Percentiles rank a stretch among this genome's conserved stretches.
Conservation (phyloP, 2,888 invertebrate species). For the Drosophila testacea region DNA sequence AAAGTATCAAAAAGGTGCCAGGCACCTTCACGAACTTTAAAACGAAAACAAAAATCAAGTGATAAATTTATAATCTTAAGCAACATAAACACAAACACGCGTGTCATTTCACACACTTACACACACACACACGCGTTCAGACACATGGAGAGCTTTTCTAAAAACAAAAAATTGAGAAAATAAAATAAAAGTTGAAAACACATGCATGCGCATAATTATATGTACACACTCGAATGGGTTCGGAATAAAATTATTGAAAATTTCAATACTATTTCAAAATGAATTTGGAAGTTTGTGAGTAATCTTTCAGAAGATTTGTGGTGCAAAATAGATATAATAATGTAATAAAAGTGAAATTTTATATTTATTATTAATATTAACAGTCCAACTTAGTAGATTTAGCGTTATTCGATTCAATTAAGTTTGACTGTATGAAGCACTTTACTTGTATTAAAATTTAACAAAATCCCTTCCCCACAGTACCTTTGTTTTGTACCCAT, state of each 20-base stretch:
- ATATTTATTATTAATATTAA: not conserved
- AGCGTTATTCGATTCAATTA: not conserved
- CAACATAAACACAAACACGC: constrained; percentile 30
- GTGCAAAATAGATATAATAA: too few relatives aligned
- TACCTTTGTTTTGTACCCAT: constrained; percentile 24
- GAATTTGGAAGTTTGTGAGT: too few relatives aligned
- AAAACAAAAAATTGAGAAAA: constrained; percentile 28
- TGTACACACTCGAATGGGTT: constrained; percentile 2
- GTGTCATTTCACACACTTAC: constrained; percentile 17
- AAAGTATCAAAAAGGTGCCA: constrained; percentile 22
- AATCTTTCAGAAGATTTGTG: too few relatives aligned
- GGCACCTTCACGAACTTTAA: constrained; percentile 17
- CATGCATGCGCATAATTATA: constrained; percentile 1
- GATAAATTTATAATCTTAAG: constrained; percentile 44
- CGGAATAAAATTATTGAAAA: not conserved
- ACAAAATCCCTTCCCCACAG: constrained; percentile 24
- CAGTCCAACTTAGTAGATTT: not conserved
- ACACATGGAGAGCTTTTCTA: constrained; percentile 16
- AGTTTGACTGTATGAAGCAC: not conserved
- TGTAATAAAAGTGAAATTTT: too few relatives aligned
- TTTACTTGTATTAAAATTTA: constrained; percentile 18
- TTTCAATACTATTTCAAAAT: too few relatives aligned
- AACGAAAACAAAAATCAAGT: constrained; percentile 21
- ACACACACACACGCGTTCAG: not conserved
- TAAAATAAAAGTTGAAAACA: constrained; percentile 19